A percentile compares a stretch with the other conserved stretches of the same genome.
These are phyloP conservation scores for Apocheima hispidaria DNA, from an alignment of 2,888 invertebrate species.

Conservation along the genomic window DNA sequence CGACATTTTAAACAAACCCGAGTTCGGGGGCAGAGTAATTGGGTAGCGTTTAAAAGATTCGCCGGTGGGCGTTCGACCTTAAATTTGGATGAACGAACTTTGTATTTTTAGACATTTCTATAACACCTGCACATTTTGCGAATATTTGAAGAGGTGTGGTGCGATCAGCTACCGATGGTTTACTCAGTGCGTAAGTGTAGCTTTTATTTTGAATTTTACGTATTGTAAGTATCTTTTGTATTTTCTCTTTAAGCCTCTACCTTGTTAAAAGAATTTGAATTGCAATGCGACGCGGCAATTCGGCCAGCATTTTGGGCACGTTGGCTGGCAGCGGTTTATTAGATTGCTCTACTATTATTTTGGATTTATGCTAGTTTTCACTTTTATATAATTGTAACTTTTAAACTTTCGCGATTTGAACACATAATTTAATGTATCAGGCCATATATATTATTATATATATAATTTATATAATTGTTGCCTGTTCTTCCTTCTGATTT, in stretches of 20 bases:
- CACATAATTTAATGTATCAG: too few species aligned
- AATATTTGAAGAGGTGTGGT: conserved; percentile 53
- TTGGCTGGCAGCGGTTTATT: too few species aligned
- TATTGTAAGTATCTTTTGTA: not conserved
- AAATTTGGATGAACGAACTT: conserved; percentile 73
- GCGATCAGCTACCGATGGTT: conserved; percentile 31
- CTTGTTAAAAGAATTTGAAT: too few species aligned
- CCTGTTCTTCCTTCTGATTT: too few species aligned
- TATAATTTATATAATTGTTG: too few species aligned
- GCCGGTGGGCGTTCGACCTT: conserved; percentile 44
- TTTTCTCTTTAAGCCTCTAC: conserved; percentile 2
- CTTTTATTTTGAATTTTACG: not conserved
- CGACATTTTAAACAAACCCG: conserved; percentile 33
- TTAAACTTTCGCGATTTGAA: too few species aligned
- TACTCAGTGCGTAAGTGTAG: conserved; percentile 1
- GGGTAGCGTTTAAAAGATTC: conserved; percentile 47
- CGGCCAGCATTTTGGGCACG: too few species aligned
- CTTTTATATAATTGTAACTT: too few species aligned
- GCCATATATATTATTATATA: too few species aligned
- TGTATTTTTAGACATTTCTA: conserved; percentile 75
- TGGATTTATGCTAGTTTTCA: too few species aligned
- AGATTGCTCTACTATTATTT: too few species aligned
- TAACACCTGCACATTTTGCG: conserved; percentile 69
- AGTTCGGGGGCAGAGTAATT: conserved; percentile 25
- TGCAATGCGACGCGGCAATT: too few species aligned